Evolutionary conservation across 2,888 invertebrate species (phyloP).

Genomic region (Diarsia mendica): DNA sequence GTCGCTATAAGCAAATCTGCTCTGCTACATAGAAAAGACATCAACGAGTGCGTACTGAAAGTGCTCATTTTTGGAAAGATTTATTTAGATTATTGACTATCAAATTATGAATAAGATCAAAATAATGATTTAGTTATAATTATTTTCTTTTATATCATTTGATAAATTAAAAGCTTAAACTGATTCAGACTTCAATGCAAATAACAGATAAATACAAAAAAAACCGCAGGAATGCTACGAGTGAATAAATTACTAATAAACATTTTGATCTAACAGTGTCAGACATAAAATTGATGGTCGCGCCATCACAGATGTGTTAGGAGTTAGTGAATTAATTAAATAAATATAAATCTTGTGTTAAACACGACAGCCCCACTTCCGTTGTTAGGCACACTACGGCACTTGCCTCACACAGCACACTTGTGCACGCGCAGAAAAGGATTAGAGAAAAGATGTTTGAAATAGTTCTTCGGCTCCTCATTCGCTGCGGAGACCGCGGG

Average conservation of each 20-base stretch:
- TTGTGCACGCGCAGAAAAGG: slow-evolving; percentile 83
- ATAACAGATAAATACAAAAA: not conserved
- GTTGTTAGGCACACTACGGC: slow-evolving; percentile 75
- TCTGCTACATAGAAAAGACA: slow-evolving; percentile 67
- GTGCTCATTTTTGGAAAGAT: not conserved
- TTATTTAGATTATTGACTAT: not conserved
- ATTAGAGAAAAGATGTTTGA: slow-evolving; percentile 89
- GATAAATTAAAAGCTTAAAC: not conserved
- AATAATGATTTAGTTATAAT: not conserved
- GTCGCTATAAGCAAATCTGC: not conserved
- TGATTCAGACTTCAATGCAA: slow-evolving; percentile 20
- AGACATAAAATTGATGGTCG: slow-evolving; percentile 53
- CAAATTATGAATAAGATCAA: not conserved
- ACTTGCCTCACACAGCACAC: slow-evolving; percentile 79
- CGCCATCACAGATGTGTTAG: slow-evolving; percentile 51
- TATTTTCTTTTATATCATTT: not conserved
- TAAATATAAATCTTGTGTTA: slow-evolving; percentile 72
- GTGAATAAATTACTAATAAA: slow-evolving; percentile 55
- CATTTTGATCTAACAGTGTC: slow-evolving; percentile 43
- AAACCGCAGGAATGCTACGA: slow-evolving; percentile 23
- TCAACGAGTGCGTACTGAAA: slow-evolving; percentile 62
- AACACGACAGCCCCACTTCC: slow-evolving; percentile 76
- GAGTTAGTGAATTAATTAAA: slow-evolving; percentile 66
- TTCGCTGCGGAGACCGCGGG: slow-evolving; percentile 85
- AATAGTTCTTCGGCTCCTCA: slow-evolving; percentile 88